Conservation (phyloP, 1,140 invertebrate species). For the Phocides pigmalion region DNA sequence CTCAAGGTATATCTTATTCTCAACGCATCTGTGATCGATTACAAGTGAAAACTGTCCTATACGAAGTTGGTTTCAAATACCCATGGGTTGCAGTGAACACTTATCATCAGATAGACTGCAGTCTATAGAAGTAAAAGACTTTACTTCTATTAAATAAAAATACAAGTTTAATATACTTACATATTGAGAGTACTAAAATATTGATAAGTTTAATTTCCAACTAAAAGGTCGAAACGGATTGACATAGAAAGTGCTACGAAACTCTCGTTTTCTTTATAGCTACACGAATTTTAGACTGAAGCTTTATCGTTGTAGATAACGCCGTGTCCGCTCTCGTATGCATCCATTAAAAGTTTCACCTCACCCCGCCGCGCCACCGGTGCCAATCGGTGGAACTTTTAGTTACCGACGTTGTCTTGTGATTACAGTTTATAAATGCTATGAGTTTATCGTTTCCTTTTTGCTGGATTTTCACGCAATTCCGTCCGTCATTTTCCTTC, state of each 20-base stretch:
- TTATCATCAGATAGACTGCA: too few relatives aligned
- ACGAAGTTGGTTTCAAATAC: too few relatives aligned
- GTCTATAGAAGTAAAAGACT: too few relatives aligned
- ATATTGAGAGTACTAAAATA: too few relatives aligned
- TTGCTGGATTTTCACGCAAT: background rate
- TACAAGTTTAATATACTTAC: too few relatives aligned
- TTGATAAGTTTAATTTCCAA: too few relatives aligned
- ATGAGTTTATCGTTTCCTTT: conserved; percentile 20
- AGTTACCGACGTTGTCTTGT: conserved; percentile 26
- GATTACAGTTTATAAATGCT: conserved; percentile 29
- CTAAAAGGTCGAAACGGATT: background rate
- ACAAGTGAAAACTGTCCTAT: too few relatives aligned
- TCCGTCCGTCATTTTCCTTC: too few relatives aligned
- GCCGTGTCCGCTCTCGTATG: conserved; percentile 14
- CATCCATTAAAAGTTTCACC: conserved; percentile 50
- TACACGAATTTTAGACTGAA: background rate
- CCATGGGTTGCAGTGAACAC: too few relatives aligned
- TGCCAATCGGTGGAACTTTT: conserved; percentile 32
- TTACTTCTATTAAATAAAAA: too few relatives aligned
- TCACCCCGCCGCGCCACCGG: conserved; percentile 27
- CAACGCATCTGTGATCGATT: too few relatives aligned
- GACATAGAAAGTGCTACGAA: background rate
- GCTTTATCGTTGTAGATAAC: conserved; percentile 11
- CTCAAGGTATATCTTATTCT: too few relatives aligned
- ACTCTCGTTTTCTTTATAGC: background rate